Percentiles rank a stretch among this genome's conserved stretches.
These are phyloP conservation scores for Darevskia nairensis DNA, from an alignment of 2,797 vertebrate genomes.

Conservation along the genomic window DNA sequence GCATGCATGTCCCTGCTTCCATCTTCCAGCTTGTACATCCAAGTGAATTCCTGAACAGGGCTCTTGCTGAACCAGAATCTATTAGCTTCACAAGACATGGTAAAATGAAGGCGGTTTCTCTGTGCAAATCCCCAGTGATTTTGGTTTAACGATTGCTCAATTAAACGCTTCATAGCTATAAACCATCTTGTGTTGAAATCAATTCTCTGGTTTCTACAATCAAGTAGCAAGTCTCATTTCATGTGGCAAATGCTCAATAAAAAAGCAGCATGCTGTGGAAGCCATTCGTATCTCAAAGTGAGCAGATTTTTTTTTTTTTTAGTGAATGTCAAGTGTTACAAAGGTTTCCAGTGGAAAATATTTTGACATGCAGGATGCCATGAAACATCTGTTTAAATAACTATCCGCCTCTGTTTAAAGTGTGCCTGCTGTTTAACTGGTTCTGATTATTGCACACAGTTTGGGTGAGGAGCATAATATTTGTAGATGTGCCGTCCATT, in stretches of 20 bases:
- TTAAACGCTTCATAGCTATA: not conserved
- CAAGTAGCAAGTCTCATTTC: no score
- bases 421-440: conserved; percentile 43
- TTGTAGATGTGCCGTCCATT: conserved; percentile 54
- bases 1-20: not conserved
- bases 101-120: not conserved
- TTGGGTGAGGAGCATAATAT: conserved; percentile 48
- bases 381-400: conserved; percentile 41
- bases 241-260: conserved; percentile 40
- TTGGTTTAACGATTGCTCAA: conserved; percentile 3
- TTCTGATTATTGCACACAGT: conserved; percentile 64
- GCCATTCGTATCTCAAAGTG: conserved; percentile 30
- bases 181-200: not conserved
- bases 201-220: not conserved
- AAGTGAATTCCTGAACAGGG: no score
- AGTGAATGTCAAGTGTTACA: conserved; percentile 50
- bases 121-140: not conserved
- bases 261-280: conserved; percentile 36
- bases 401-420: conserved; percentile 42
- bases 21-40: no score
- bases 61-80: not conserved
- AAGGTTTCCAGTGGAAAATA: conserved; percentile 43
- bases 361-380: conserved; percentile 24
- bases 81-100: not conserved
- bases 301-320: conserved; percentile 20